Evolutionary conservation across 2,113 vertebrate genomes (phyloP).

Genomic region (Osmerus eperlanus): DNA sequence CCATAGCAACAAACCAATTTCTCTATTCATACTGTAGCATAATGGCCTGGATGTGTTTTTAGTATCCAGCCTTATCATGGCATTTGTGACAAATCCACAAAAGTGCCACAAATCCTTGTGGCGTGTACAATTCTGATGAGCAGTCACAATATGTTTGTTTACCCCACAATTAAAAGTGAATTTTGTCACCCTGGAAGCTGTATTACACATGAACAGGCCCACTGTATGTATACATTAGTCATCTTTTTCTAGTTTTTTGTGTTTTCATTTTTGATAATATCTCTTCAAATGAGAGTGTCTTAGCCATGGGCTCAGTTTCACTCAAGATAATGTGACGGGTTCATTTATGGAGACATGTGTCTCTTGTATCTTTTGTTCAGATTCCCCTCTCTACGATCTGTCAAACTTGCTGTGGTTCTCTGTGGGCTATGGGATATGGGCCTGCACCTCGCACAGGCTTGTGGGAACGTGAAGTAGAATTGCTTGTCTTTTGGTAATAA

Average conservation of each 20-base stretch:
- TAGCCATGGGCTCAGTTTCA: conserved; percentile 26
- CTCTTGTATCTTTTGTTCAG: too few species aligned
- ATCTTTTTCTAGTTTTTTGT: conserved; percentile 10
- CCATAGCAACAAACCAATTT: conserved; percentile 58
- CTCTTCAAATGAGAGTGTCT: conserved; percentile 7
- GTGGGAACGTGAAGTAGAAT: too few species aligned
- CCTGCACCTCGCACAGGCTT: too few species aligned
- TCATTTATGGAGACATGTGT: conserved; percentile 46
- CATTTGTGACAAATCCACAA: conserved; percentile 19
- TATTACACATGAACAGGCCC: conserved; percentile 6
- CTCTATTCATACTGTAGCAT: conserved; percentile 22
- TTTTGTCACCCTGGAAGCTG: background rate
- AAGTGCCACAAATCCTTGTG: conserved; percentile 22
- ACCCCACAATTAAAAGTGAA: conserved; percentile 17
- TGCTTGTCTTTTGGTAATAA: too few species aligned
- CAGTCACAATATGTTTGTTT: conserved; percentile 8
- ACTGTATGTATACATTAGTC: conserved; percentile 28
- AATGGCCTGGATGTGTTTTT: conserved; percentile 29
- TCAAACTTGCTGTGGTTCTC: too few species aligned
- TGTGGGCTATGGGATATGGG: too few species aligned
- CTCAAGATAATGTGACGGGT: conserved; percentile 43
- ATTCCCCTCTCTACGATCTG: too few species aligned
- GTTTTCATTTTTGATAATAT: background rate
- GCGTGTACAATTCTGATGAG: conserved; percentile 21
- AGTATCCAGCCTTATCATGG: conserved; percentile 36